These are phyloP conservation scores for Chiloscyllium punctatum DNA, from an alignment of 2,797 vertebrate genomes.

Conservation along the genomic window DNA sequence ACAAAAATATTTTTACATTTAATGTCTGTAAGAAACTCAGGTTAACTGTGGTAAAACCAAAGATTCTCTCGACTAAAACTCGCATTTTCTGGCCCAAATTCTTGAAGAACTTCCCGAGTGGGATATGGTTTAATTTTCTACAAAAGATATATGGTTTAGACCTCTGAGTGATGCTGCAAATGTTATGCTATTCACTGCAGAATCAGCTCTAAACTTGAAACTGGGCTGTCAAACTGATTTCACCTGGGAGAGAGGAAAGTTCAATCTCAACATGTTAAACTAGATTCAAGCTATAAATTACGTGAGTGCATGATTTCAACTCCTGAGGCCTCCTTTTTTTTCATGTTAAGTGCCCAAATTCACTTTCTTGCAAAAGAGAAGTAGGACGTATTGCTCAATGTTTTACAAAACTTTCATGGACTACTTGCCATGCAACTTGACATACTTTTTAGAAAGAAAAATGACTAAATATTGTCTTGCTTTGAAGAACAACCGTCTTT, in stretches of 20 bases:
- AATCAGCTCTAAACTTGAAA: neutral
- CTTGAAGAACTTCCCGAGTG: neutral
- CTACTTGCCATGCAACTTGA: neutral
- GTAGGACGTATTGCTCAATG: neutral
- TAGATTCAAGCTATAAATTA: neutral
- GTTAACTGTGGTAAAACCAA: neutral
- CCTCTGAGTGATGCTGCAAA: neutral
- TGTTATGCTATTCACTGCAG: neutral
- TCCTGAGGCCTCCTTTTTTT: neutral
- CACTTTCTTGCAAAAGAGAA: neutral
- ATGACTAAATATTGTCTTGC: neutral
- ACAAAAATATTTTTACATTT: neutral
- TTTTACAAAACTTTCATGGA: neutral
- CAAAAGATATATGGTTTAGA: neutral
- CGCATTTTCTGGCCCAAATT: neutral
- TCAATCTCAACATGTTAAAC: neutral
- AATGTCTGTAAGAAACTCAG: neutral
- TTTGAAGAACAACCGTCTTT: neutral
- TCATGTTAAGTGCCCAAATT: neutral
- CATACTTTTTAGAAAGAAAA: neutral
- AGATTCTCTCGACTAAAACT: neutral
- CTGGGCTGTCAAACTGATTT: neutral
- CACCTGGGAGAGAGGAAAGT: neutral
- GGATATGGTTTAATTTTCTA: neutral
- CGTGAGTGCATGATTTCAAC: neutral